phyloP scores from a whole-genome alignment of 2,113 vertebrate species.

The Oreotragus oreotragus region DNA sequence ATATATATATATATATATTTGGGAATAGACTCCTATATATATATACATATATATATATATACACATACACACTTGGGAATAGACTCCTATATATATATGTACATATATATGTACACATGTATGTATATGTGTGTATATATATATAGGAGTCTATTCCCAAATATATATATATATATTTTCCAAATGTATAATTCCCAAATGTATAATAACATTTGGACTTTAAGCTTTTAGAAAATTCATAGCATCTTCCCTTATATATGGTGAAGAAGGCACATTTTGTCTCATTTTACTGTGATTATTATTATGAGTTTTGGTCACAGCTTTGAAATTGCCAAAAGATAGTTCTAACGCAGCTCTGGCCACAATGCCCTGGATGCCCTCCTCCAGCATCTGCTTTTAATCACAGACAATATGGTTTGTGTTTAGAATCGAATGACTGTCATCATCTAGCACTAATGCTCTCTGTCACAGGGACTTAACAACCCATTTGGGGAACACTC shows the following conservation, averaged over 20 bases:
- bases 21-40: too few relatives aligned
- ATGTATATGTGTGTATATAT: rapidly evolving
- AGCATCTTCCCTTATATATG: background rate
- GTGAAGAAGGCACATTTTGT: background rate
- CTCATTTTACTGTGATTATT: conserved; percentile 52
- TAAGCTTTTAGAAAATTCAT: background rate
- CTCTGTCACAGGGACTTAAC: conserved; percentile 73
- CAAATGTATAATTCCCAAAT: background rate
- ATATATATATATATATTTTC: background rate
- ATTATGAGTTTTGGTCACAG: conserved; percentile 34
- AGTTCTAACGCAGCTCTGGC: background rate
- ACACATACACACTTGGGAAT: too few relatives aligned
- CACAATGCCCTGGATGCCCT: conserved; percentile 48
- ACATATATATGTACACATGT: too few relatives aligned
- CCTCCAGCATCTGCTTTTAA: conserved; percentile 63
- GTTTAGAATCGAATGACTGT: conserved; percentile 65
- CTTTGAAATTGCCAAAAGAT: conserved; percentile 24
- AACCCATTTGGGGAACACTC: conserved; percentile 70
- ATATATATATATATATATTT: too few relatives aligned
- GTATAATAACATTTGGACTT: background rate
- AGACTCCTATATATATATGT: too few relatives aligned
- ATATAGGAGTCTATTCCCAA: background rate
- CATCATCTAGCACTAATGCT: conserved; percentile 61
- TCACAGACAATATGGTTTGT: conserved; percentile 59
- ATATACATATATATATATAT: too few relatives aligned